phyloP scores from a whole-genome alignment of 2,888 invertebrate species.

The Noctua pronuba region DNA sequence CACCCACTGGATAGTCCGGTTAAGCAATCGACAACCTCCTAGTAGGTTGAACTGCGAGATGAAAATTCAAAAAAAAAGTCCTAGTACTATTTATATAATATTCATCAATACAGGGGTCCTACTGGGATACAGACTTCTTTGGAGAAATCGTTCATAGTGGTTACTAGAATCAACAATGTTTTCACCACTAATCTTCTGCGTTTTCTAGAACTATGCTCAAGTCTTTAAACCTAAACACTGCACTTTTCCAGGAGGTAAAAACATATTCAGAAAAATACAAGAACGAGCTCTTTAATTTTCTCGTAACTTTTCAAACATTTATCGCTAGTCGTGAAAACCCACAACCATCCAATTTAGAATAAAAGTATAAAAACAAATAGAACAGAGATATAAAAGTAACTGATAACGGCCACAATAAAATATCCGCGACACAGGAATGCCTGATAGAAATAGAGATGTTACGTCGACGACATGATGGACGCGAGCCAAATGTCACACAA shows the following conservation, averaged over 20 bases:
- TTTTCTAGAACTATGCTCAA: background rate
- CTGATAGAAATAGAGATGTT: slow-evolving; percentile 67
- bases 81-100: background rate
- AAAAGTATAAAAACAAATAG: slow-evolving; percentile 53
- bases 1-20: too few species aligned
- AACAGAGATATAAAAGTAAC: slow-evolving; percentile 31
- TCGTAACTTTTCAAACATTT: background rate
- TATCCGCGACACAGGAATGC: slow-evolving; percentile 57
- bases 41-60: too few species aligned
- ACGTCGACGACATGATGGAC: slow-evolving; percentile 60
- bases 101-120: background rate
- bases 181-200: background rate
- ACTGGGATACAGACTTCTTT: background rate
- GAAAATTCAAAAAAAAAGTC: too few species aligned
- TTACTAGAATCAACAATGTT: background rate
- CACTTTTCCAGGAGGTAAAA: background rate
- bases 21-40: too few species aligned
- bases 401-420: slow-evolving; percentile 62
- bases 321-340: slow-evolving; percentile 1
- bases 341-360: slow-evolving; percentile 37
- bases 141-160: too few species aligned
- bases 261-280: background rate
- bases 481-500: slow-evolving; percentile 68
- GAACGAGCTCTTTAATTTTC: background rate
- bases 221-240: background rate